These are phyloP conservation scores for Chromis chromis DNA, from an alignment of 2,797 vertebrate species.

Conservation along the genomic window DNA sequence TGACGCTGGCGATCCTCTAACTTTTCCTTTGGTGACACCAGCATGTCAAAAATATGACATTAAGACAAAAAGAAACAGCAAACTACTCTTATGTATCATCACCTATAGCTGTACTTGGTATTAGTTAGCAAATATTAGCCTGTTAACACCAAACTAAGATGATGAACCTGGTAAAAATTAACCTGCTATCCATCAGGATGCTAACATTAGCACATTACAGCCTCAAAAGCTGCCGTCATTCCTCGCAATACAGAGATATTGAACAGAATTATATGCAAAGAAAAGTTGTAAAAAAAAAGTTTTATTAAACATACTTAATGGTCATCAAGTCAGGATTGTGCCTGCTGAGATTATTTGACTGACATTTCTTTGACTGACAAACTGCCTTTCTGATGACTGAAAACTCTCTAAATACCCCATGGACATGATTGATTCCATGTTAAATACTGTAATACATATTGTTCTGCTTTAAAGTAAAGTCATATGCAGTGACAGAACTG, in stretches of 20 bases:
- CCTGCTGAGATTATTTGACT: slow-evolving; percentile 36
- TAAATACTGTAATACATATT: slow-evolving; percentile 62
- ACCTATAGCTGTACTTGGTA: not conserved
- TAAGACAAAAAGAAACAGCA: not conserved
- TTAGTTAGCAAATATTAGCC: not conserved
- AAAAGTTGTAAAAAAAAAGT: slow-evolving; percentile 31
- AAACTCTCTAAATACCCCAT: slow-evolving; percentile 45
- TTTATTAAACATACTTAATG: slow-evolving; percentile 30
- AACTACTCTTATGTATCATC: not conserved
- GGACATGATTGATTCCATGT: slow-evolving; percentile 47
- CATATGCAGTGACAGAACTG: slow-evolving; percentile 77
- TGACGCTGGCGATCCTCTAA: not conserved
- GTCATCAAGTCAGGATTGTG: slow-evolving; percentile 22
- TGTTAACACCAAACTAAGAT: too few relatives aligned
- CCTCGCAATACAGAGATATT: not conserved
- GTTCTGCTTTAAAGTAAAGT: slow-evolving; percentile 53
- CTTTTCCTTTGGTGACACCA: not conserved
- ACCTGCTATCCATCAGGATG: not conserved
- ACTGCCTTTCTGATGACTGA: slow-evolving; percentile 21
- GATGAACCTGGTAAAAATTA: too few relatives aligned
- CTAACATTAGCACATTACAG: not conserved
- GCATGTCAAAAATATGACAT: not conserved
- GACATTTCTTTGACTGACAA: slow-evolving; percentile 20
- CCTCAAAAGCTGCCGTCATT: not conserved
- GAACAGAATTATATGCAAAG: not conserved